Evolutionary conservation across 2,113 vertebrate genomes (phyloP).

Genomic region (Microcebus jonahi): DNA sequence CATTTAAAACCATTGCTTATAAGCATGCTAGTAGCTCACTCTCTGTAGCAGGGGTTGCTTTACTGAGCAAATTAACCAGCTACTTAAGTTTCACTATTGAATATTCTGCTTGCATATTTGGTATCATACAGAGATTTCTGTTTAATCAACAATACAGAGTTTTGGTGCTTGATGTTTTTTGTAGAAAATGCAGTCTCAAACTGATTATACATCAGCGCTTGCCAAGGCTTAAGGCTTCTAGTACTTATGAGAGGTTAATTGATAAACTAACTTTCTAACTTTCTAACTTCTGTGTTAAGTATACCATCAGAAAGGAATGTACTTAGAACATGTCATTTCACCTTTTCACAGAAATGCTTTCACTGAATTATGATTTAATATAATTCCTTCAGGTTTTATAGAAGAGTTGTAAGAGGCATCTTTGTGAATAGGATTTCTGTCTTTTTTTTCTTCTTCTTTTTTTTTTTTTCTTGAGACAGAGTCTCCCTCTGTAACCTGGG

Average conservation of each 20-base stretch:
- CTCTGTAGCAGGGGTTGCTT: not conserved
- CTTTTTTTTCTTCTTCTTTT: not conserved
- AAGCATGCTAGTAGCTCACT: not conserved
- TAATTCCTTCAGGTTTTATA: conserved; percentile 4
- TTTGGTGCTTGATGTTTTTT: conserved; percentile 4
- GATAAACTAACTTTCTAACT: not conserved
- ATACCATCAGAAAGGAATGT: conserved; percentile 39
- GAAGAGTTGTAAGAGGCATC: conserved; percentile 7
- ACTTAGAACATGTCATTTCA: conserved; percentile 18
- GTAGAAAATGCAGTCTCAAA: not conserved
- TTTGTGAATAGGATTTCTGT: conserved; percentile 4
- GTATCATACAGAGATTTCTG: not conserved
- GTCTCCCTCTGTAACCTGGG: not conserved
- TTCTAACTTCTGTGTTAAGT: conserved; percentile 26
- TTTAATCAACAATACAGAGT: not conserved
- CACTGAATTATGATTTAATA: conserved; percentile 9
- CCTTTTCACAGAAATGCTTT: conserved; percentile 16
- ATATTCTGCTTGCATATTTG: conserved; percentile 1
- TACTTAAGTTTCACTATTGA: conserved; percentile 14
- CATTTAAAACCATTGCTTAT: not conserved
- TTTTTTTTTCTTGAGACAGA: not conserved
- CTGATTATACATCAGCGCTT: not conserved
- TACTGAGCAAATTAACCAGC: not conserved
- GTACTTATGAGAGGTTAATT: not conserved
- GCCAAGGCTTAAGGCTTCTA: not conserved